These are phyloP conservation scores for Ylistrum balloti DNA, from an alignment of 1,140 invertebrate species.

Conservation along the genomic window DNA sequence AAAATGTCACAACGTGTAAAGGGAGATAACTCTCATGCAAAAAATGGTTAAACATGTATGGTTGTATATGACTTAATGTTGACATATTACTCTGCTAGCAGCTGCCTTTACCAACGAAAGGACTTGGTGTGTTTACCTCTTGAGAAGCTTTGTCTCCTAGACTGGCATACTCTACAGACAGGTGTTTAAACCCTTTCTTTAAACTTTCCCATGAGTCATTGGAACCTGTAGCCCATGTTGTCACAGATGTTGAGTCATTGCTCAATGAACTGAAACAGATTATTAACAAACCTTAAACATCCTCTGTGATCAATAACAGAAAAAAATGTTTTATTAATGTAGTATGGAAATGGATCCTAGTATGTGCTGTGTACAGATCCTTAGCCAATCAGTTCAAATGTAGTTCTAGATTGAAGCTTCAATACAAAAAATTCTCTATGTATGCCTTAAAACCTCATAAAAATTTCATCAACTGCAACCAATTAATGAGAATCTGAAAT, in stretches of 20 bases:
- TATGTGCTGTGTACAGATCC: too few relatives aligned
- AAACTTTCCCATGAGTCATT: conserved; percentile 86
- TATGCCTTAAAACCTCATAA: too few relatives aligned
- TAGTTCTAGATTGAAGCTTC: too few relatives aligned
- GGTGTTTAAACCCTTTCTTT: conserved; percentile 86
- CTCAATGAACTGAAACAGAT: conserved; percentile 74
- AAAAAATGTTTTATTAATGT: too few relatives aligned
- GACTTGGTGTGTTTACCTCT: conserved; percentile 70
- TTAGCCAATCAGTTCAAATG: too few relatives aligned
- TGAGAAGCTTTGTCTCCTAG: conserved; percentile 78
- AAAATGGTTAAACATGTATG: neutral
- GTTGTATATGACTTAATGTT: neutral
- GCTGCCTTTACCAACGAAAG: too few relatives aligned
- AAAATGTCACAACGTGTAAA: neutral
- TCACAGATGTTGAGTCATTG: conserved; percentile 80
- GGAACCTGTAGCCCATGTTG: conserved; percentile 86
- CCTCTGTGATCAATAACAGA: too few relatives aligned
- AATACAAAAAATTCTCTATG: too few relatives aligned
- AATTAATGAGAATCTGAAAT: too few relatives aligned
- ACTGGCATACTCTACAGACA: conserved; percentile 84
- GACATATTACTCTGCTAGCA: too few relatives aligned
- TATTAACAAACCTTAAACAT: neutral
- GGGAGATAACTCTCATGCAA: neutral
- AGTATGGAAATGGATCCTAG: too few relatives aligned
- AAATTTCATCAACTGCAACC: too few relatives aligned